These are phyloP conservation scores for Ceryle rudis DNA, from an alignment of 2,797 vertebrate species.

Conservation along the genomic window DNA sequence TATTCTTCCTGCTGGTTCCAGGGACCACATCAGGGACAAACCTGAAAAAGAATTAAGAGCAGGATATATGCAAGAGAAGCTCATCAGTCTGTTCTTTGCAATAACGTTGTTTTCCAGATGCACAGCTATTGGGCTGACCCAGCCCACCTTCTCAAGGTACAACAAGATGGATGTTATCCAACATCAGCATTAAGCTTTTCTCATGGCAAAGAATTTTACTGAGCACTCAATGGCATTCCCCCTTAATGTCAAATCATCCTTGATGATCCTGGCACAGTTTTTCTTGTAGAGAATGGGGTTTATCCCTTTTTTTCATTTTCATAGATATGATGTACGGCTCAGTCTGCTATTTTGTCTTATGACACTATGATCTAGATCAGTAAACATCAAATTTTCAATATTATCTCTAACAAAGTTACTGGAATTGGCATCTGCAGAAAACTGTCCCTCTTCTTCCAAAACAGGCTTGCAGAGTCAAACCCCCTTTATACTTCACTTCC, in stretches of 20 bases:
- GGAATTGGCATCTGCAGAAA: neutral
- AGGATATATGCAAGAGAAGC: neutral
- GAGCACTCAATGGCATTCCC: neutral
- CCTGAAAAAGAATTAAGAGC: neutral
- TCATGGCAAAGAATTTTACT: neutral
- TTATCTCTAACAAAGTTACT: neutral
- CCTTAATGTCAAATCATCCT: neutral
- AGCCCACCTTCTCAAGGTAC: neutral
- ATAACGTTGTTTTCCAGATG: neutral
- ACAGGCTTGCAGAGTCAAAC: neutral
- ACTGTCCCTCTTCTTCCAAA: neutral
- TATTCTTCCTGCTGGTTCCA: neutral
- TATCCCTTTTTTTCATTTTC: neutral
- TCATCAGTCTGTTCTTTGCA: neutral
- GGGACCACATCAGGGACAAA: neutral
- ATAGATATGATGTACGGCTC: neutral
- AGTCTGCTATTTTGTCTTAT: neutral
- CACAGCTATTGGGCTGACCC: neutral
- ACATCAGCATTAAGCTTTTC: neutral
- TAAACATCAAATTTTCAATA: neutral
- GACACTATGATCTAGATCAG: neutral
- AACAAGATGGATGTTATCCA: neutral
- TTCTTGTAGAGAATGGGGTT: neutral
- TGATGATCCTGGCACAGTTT: neutral
- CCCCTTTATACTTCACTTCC: neutral